Evolutionary conservation across 2,113 vertebrate genomes (phyloP).

Genomic region (Brevimyrus niger): DNA sequence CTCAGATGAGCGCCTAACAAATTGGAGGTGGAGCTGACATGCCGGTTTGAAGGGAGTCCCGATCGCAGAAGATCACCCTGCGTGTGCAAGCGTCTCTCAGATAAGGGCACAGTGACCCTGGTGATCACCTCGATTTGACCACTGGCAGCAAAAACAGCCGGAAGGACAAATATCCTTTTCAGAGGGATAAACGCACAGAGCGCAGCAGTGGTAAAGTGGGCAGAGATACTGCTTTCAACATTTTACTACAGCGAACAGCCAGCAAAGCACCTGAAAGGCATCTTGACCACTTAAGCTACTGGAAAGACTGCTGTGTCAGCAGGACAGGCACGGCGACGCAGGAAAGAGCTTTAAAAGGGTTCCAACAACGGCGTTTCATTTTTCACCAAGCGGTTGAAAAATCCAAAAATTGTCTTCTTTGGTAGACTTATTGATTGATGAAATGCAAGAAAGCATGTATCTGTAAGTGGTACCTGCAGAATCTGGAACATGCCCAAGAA

Average conservation of each 20-base stretch:
- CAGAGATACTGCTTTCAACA: background rate
- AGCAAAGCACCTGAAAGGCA: background rate
- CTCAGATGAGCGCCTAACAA: background rate
- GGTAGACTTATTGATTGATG: background rate
- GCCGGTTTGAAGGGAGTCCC: background rate
- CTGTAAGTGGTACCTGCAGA: background rate
- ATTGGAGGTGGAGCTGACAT: background rate
- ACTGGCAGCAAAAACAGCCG: background rate
- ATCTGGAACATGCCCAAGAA: background rate
- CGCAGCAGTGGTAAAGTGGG: background rate
- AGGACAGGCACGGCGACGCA: background rate
- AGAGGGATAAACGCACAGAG: background rate
- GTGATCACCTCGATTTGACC: background rate
- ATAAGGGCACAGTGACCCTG: background rate
- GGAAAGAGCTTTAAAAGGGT: background rate
- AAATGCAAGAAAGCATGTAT: background rate
- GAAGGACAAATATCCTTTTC: background rate
- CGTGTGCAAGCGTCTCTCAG: background rate
- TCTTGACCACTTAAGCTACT: background rate
- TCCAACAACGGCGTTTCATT: background rate
- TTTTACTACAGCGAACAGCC: background rate
- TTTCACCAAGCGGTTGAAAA: background rate
- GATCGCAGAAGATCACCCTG: background rate
- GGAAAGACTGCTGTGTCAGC: background rate
- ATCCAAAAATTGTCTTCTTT: background rate